phyloP scores from a whole-genome alignment of 2,113 vertebrate genomes.

The Brienomyrus longianalis region DNA sequence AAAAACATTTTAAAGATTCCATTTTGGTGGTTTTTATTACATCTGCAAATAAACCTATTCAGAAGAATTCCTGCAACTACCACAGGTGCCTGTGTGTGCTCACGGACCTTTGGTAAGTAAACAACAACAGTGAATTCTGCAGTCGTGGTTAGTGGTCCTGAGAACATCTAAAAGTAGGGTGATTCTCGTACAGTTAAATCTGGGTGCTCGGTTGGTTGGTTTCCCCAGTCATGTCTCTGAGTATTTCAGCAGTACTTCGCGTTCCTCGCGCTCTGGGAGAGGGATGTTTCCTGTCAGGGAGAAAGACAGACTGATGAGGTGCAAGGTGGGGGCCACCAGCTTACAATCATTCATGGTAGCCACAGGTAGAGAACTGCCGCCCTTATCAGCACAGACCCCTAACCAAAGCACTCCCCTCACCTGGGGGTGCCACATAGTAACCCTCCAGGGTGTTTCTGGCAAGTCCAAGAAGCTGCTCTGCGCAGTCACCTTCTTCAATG shows the following conservation, averaged over 20 bases:
- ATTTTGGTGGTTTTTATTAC: background rate
- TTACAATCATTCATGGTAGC: background rate
- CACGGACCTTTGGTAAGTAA: background rate
- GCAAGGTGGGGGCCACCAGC: background rate
- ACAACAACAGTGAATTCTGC: background rate
- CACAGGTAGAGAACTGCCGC: background rate
- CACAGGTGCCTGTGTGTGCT: background rate
- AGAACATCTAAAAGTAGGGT: background rate
- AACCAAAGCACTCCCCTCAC: conserved; percentile 46
- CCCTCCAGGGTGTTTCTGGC: conserved; percentile 74
- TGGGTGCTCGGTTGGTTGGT: background rate
- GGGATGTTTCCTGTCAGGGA: conserved; percentile 77
- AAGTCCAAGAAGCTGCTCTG: conserved; percentile 70
- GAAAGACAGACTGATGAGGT: background rate
- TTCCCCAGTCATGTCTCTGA: conserved; percentile 40
- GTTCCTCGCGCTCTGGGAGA: conserved; percentile 64
- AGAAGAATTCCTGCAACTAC: background rate
- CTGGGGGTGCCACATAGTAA: conserved; percentile 90
- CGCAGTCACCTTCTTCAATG: conserved; percentile 68
- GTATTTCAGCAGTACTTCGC: conserved; percentile 48
- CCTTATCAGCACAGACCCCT: background rate
- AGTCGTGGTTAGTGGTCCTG: background rate
- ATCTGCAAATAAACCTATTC: background rate
- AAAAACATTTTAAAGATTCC: background rate
- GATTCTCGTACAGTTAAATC: background rate